Evolutionary conservation across 2,797 vertebrate species (phyloP), one percentile per base, ranked within the genome.

Genomic region (Sebastes trivittatus): DNA sequence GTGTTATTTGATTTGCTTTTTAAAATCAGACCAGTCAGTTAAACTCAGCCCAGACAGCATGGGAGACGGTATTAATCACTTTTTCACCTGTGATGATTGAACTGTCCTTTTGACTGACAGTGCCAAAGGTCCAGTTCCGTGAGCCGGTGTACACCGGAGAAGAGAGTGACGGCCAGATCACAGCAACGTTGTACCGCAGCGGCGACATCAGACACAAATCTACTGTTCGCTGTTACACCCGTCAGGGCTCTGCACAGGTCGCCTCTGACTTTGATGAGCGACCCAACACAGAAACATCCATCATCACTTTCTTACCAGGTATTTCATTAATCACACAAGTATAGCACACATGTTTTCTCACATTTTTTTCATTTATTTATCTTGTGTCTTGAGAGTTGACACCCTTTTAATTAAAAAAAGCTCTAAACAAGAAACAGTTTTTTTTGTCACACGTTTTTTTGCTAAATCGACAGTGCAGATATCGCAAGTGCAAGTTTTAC

Each of bases 91-190:
- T 62, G 63, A 68, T 72, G 29, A 65, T 59, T 77, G 10, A 65
- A 56, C 32, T 58, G 0, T 64, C 18, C 20, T 49, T 56, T 71
- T 63, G 16, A 49, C 61, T 20, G 20, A 74, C 88, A 99, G 98
- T 98, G 81, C 98, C 98, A 4, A 98, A 96, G 90, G 96, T 99
- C 90, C 97, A 99, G 69, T 99, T 99, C 90, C 96, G 95, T 73
- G 96, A 98, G 60, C 71, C 93, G 2, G 18, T 95, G 2, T 96
- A 97, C 77, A 72, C 78, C 4, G 97, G 94, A 70, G 95, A 96
- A 89, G 98, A 99, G 91, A 95, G 95, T 6, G 96, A 97, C 20
- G 95, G 97, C 27, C 94, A 83, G 70, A 85, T 99, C 78, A 85
- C 89, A 5, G 96, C 93, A 0, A 32, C 90, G 55, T 93, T 99